Evolutionary conservation across 2,113 vertebrate species (phyloP).

Genomic region (Xiphias gladius): DNA sequence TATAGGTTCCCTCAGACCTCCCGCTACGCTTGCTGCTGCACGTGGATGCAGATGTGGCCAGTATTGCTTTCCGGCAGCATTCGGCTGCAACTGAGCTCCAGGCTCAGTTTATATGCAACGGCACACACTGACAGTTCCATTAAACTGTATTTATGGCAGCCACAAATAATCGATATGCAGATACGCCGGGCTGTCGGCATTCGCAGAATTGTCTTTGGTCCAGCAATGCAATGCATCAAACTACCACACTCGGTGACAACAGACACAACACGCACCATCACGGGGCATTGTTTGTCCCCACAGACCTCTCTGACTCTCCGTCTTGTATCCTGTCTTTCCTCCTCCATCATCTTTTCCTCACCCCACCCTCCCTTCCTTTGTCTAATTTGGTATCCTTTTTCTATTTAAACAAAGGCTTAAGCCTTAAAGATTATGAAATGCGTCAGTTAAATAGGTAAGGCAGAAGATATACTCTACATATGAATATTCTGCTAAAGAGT

Average conservation of each 20-base stretch:
- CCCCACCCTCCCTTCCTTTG: not conserved
- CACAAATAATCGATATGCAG: constrained; percentile 79
- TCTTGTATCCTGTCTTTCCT: not conserved
- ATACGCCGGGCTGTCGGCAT: constrained; percentile 53
- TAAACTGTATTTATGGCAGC: constrained; percentile 79
- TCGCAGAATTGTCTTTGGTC: constrained; percentile 69
- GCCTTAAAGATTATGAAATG: not conserved
- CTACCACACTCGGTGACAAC: constrained; percentile 58
- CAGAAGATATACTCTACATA: not conserved
- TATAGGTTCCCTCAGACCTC: not conserved
- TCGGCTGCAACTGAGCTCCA: constrained; percentile 71
- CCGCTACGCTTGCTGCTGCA: constrained; percentile 6
- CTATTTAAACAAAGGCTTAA: not conserved
- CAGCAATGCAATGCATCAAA: constrained; percentile 69
- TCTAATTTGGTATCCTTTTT: not conserved
- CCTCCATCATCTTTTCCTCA: not conserved
- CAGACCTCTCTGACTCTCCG: not conserved
- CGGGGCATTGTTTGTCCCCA: constrained; percentile 47
- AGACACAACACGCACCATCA: constrained; percentile 60
- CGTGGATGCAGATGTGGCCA: constrained; percentile 54
- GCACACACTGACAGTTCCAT: constrained; percentile 77
- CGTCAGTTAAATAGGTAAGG: not conserved
- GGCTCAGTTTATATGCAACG: constrained; percentile 67
- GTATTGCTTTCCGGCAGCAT: constrained; percentile 49
- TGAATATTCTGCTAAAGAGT: constrained; percentile 11